Evolutionary conservation across 2,888 invertebrate genomes (phyloP).

Genomic region (Sphecodes monilicornis): DNA sequence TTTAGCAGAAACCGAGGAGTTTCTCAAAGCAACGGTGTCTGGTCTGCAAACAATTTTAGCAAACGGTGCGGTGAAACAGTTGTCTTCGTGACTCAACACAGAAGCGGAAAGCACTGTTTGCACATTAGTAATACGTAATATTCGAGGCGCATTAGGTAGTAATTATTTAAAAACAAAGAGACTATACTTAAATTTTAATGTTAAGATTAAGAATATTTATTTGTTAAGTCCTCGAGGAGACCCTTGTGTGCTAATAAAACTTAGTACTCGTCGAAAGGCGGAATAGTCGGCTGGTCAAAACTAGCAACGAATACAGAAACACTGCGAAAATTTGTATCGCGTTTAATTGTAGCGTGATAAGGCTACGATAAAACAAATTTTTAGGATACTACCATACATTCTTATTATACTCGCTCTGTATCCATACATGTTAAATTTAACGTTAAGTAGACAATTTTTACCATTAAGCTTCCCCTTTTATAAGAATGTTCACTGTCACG

Average conservation of each 20-base stretch:
- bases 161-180: conserved; percentile 54
- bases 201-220: conserved; percentile 62
- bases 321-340: background rate
- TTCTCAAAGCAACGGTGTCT: conserved; percentile 31
- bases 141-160: conserved; percentile 40
- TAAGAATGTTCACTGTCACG: conserved; percentile 35
- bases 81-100: background rate
- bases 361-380: conserved; percentile 26
- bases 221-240: conserved; percentile 49
- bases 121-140: conserved; percentile 24
- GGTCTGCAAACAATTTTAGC: background rate
- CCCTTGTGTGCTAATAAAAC: conserved; percentile 38
- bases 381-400: conserved; percentile 41
- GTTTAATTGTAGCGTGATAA: conserved; percentile 18
- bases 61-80: conserved; percentile 32
- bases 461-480: conserved; percentile 56
- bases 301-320: conserved; percentile 1
- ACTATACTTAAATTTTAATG: conserved; percentile 44
- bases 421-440: conserved; percentile 57
- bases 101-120: conserved; percentile 8
- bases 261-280: conserved; percentile 11
- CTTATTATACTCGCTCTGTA: conserved; percentile 52
- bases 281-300: conserved; percentile 12
- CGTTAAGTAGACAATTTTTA: conserved; percentile 71
- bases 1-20: conserved; percentile 3